Percentiles rank a stretch among this genome's conserved stretches.
Conservation (phyloP, 1,140 invertebrate genomes). For the Drosophila miranda region DNA sequence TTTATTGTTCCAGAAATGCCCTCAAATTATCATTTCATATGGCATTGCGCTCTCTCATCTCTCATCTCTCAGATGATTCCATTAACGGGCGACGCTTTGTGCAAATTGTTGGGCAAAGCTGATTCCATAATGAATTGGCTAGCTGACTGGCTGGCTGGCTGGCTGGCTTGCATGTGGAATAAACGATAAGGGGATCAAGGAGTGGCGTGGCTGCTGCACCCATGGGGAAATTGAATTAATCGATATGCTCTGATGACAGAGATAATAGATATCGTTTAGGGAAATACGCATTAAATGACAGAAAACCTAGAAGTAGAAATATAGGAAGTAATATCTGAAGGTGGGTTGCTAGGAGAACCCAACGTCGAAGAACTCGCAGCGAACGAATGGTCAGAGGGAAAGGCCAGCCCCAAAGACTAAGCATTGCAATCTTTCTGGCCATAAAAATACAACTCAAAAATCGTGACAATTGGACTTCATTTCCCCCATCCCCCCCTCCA, state of each 20-base stretch:
- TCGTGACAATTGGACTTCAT: too few relatives aligned
- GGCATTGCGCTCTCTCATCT: slow-evolving; percentile 7
- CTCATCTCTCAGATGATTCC: slow-evolving; percentile 4
- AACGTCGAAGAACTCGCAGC: background rate
- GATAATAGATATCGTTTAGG: background rate
- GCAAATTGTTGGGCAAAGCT: slow-evolving; percentile 25
- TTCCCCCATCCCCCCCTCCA: too few relatives aligned
- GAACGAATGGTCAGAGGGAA: background rate
- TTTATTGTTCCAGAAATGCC: slow-evolving; percentile 30
- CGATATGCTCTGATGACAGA: slow-evolving; percentile 2
- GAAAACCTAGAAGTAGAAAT: background rate
- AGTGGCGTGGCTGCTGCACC: slow-evolving; percentile 12
- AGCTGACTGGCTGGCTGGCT: too few relatives aligned
- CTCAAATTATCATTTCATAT: slow-evolving; percentile 37
- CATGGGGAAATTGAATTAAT: slow-evolving; percentile 16
- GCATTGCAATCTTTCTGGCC: background rate
- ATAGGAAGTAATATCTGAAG: background rate
- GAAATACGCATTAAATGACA: too few relatives aligned
- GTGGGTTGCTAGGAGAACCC: background rate
- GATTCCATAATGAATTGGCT: slow-evolving; percentile 24
- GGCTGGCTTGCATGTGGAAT: slow-evolving; percentile 34
- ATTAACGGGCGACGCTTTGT: slow-evolving; percentile 31
- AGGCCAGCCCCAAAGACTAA: too few relatives aligned
- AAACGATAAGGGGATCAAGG: slow-evolving; percentile 10
- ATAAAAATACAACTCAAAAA: too few relatives aligned